A percentile compares a stretch with the other conserved stretches of the same genome.
phyloP scores from a whole-genome alignment of 2,113 vertebrate species.

The Dromaius novaehollandiae region DNA sequence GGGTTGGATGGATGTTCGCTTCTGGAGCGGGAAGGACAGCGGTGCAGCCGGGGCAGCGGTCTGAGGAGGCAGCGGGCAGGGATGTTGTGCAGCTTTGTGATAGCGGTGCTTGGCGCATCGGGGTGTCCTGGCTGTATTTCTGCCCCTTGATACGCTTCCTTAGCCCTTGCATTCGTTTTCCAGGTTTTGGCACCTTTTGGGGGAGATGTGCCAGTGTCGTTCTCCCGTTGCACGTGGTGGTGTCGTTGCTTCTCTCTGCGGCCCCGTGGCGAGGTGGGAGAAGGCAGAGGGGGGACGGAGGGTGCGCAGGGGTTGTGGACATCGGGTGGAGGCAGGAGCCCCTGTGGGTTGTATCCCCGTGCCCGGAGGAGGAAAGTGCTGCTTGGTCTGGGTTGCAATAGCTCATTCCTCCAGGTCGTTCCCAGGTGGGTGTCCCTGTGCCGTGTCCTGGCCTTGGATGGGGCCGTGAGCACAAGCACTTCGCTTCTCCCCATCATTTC shows the following conservation, averaged over 20 bases:
- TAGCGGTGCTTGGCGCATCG: not conserved
- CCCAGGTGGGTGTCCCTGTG: not conserved
- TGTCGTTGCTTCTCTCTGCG: not conserved
- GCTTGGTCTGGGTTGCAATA: not conserved
- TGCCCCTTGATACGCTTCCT: not conserved
- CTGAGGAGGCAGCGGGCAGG: not conserved
- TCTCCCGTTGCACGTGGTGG: not conserved
- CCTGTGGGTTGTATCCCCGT: no score
- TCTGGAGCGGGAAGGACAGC: not conserved
- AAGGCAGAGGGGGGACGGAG: not conserved
- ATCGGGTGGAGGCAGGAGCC: not conserved
- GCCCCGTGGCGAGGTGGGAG: not conserved
- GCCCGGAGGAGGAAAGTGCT: not conserved
- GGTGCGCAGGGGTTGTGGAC: not conserved
- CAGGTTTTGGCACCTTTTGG: not conserved
- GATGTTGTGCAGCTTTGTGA: not conserved
- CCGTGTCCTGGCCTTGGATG: not conserved
- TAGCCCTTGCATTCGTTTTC: not conserved
- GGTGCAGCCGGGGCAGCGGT: not conserved
- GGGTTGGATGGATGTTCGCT: not conserved
- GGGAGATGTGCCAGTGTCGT: rapidly evolving
- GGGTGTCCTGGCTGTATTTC: not conserved
- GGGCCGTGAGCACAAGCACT: not conserved
- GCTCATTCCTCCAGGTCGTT: not conserved
- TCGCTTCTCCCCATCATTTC: not conserved